Percentiles rank a stretch among this genome's conserved stretches.
These are phyloP conservation scores for Corythucha ciliata DNA, from an alignment of 2,888 invertebrate genomes.

Conservation along the genomic window DNA sequence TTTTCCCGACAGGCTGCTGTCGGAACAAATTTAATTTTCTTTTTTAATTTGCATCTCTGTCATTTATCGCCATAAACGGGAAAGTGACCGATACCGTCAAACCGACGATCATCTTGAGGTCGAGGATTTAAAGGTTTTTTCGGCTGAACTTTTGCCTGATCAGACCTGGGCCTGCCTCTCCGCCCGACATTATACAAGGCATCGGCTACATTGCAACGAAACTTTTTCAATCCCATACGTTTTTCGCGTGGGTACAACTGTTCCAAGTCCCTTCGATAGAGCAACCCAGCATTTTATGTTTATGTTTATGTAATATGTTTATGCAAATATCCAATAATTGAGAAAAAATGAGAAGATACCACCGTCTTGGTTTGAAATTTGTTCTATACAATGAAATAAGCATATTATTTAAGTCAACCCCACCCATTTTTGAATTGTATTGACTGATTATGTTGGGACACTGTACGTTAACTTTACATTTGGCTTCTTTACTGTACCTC, in stretches of 20 bases:
- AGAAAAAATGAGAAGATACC: neutral
- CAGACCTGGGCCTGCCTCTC: conserved; percentile 2
- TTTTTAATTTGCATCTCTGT: conserved; percentile 14
- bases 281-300: conserved; percentile 14
- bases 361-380: neutral
- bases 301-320: too few species aligned
- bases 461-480: conserved; percentile 15
- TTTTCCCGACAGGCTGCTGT: too few species aligned
- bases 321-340: conserved; percentile 5
- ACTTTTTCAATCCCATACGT: conserved; percentile 9
- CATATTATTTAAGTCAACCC: conserved; percentile 25
- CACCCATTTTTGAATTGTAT: conserved; percentile 26
- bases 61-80: conserved; percentile 6
- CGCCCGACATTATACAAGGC: neutral
- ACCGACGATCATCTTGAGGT: conserved; percentile 12
- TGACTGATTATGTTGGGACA: conserved; percentile 18
- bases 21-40: too few species aligned
- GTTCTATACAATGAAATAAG: conserved; percentile 22
- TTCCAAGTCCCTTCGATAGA: conserved; percentile 20
- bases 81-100: conserved; percentile 22
- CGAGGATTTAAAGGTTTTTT: conserved; percentile 11
- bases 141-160: too few species aligned
- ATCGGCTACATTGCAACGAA: conserved; percentile 12
- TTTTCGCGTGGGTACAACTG: conserved; percentile 13
- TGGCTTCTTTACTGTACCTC: conserved; percentile 15